Evolutionary conservation across 2,797 vertebrate species (phyloP).

Genomic region (Acipenser ruthenus): DNA sequence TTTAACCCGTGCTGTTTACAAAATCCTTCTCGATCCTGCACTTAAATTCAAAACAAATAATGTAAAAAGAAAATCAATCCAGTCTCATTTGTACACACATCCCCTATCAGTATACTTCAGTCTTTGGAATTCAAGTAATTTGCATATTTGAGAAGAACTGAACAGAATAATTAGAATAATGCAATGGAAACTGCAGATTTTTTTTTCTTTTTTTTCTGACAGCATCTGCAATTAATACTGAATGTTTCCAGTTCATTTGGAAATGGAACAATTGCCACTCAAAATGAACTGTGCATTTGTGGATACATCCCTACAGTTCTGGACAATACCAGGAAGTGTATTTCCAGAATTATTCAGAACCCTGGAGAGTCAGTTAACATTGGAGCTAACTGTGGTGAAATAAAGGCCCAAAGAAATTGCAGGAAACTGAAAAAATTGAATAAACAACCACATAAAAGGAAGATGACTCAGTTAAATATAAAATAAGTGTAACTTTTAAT

Average conservation of each 20-base stretch:
- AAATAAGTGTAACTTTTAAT: too few relatives aligned
- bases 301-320: constrained; percentile 27
- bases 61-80: background rate
- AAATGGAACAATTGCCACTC: constrained; percentile 40
- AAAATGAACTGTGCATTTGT: constrained; percentile 35
- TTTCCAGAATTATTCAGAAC: constrained; percentile 23
- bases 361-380: constrained; percentile 1
- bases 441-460: too few relatives aligned
- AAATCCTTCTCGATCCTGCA: constrained; percentile 34
- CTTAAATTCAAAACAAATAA: constrained; percentile 20
- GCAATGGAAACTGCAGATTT: constrained; percentile 29
- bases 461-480: too few relatives aligned
- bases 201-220: constrained; percentile 33
- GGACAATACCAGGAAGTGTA: constrained; percentile 34
- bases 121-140: constrained; percentile 38
- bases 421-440: too few relatives aligned
- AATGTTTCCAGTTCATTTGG: constrained; percentile 38
- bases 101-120: background rate
- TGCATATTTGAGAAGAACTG: constrained; percentile 42
- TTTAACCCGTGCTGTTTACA: constrained; percentile 45
- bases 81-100: background rate
- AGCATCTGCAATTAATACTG: constrained; percentile 33
- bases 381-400: too few relatives aligned
- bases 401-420: too few relatives aligned
- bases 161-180: constrained; percentile 43